Base-by-base conservation (phyloP, 2,113 vertebrate species). In the Xiphophorus couchianus region DNA sequence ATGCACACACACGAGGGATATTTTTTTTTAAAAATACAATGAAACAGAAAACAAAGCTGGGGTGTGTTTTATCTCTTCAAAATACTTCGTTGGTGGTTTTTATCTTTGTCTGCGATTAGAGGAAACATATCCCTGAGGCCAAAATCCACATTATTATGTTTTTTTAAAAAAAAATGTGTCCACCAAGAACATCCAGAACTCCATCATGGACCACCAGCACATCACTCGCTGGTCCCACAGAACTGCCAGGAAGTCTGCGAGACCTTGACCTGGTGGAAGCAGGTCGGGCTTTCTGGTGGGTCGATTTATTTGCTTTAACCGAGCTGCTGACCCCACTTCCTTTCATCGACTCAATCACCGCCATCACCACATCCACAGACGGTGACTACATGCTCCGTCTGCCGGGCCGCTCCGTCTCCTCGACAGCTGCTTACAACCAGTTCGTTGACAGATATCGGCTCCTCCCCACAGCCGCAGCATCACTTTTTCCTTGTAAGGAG, bases 401-500 rank as follows among this genome's bases (percentile, higher is more conserved):
- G 62, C 70, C 73, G 78, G 13, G 65, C 75, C 51, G 11, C 63
- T 64, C 69, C n/a, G 71, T 83, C 17, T 86, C 71, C 82, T 48
- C 17, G 12, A 66, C 13, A 54, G 74, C 69, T 70, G 76, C 5
- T 75, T 73, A 25, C 29, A 65, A 37, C 73, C 73, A 62, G 71
- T 48, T 61, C 7, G 68, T 62, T 89, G 91, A 91, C 81, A 76
- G 91, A 88, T 39, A 9, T 78, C 64, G 29, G 51, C 44, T 48
- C 44, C 44, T 48, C 31, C 29, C 73, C 48, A 22, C 44, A 28
- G 28, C 39, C 39, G 39, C 39, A 19, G 44, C 27, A 72, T 64
- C 69, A 54, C 42, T 71, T 73, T 81, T 69, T 63, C 92, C 93
- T 89, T 94, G 71, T 91, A 87, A 82, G 91, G 92, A 61, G 74